phyloP scores from a whole-genome alignment of 2,797 vertebrate species.

The Lycodopsis pacificus region DNA sequence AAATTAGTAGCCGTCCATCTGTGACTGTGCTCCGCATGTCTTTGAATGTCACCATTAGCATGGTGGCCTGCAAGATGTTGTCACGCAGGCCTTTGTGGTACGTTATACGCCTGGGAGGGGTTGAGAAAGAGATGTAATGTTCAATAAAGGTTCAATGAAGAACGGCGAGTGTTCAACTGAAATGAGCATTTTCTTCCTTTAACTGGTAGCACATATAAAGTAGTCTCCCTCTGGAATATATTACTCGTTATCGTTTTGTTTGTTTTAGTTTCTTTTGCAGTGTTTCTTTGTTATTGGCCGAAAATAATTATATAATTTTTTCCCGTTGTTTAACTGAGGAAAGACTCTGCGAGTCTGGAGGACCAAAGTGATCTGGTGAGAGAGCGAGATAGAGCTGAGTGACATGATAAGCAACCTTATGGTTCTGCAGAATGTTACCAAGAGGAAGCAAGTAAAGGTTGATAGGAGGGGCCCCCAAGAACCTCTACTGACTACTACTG shows the following conservation, averaged over 20 bases:
- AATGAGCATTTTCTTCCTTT: neutral
- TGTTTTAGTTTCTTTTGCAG: neutral
- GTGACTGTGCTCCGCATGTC: slow-evolving; percentile 50
- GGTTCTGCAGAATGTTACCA: no score
- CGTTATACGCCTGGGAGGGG: slow-evolving; percentile 2
- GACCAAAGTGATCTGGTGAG: neutral
- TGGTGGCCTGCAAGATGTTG: slow-evolving; percentile 37
- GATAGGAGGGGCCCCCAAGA: neutral
- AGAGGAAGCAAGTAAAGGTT: neutral
- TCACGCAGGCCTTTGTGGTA: slow-evolving; percentile 30
- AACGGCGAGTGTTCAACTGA: neutral
- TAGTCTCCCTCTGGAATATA: neutral
- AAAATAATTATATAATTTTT: no score
- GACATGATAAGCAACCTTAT: neutral
- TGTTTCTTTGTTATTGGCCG: neutral
- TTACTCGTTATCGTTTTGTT: neutral
- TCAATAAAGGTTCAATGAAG: neutral
- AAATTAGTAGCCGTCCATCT: slow-evolving; percentile 14
- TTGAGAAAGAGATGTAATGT: slow-evolving; percentile 40
- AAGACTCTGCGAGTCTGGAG: no score
- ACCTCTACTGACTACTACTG: neutral
- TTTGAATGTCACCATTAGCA: slow-evolving; percentile 45
- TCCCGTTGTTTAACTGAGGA: no score
- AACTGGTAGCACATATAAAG: neutral
- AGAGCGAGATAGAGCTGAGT: neutral